Base-by-base conservation (phyloP, 2,797 vertebrate genomes). In the Eulemur mongoz region DNA sequence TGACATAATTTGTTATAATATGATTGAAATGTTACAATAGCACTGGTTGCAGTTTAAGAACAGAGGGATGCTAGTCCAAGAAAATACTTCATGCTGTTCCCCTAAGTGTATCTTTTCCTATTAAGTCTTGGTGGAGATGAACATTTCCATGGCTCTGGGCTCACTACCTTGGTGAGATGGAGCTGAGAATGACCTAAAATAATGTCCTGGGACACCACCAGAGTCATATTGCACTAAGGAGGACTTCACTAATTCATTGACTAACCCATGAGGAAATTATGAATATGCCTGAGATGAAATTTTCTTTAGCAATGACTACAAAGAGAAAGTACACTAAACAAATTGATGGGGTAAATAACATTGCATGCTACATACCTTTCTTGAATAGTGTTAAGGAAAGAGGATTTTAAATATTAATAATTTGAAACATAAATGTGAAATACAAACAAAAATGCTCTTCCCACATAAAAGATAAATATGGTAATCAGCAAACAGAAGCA, bases 361-460 rank as follows among this genome's bases (percentile, higher is more conserved):
- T 25, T 61, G n/a, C 5, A 84, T 8, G 57, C 3, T 35, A 40
- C 1, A 57, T 82, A 65, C 1, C 48, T 89, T 82, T 79, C n/a
- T 93, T 78, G n/a, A 85, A 59, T 35, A 75, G 65, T 73, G 7
- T 48, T 94, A 93, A 93, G 23, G 32, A 83, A 90, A 95, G 35
- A 23, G 13, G 5, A 2, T 76, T 63, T 80, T 48, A 80, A 79
- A 50, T 57, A 23, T 57, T 25, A 57, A 57, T 95, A 35, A 93
- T 75, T 95, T 78, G 38, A 88, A 85, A 94, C 82, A 38, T 87
- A 72, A 50, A 89, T 83, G 43, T 76, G 45, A 76, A 84, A 76
- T n/a, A 91, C 1, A 95, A 87, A 90, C 9, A 50, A 86, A 83
- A 91, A 82, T 70, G n/a, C 1, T 89, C 27, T 78, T 87, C 20